Evolutionary conservation across 2,113 vertebrate genomes (phyloP).

Genomic region (Candoia aspera): DNA sequence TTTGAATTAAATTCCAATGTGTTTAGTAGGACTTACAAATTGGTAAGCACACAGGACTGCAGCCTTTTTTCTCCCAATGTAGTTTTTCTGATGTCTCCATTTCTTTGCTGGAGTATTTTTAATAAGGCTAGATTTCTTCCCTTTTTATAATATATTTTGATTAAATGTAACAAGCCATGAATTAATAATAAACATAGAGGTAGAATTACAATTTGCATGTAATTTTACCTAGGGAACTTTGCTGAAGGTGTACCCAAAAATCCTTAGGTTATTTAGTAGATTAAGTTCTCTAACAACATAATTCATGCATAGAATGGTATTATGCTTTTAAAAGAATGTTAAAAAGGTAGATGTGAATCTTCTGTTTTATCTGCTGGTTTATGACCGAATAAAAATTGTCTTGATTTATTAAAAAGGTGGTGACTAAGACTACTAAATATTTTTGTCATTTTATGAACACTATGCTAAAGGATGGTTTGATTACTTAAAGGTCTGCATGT

Average conservation of each 20-base stretch:
- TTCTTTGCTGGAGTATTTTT: background rate
- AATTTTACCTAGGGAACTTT: constrained; percentile 43
- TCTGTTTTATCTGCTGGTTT: too few species aligned
- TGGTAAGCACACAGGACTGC: background rate
- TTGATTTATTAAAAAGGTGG: too few species aligned
- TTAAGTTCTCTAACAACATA: constrained; percentile 60
- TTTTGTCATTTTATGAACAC: background rate
- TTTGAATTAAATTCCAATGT: background rate
- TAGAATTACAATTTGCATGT: constrained; percentile 18
- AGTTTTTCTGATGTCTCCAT: background rate
- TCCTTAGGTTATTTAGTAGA: constrained; percentile 60
- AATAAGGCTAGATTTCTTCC: background rate
- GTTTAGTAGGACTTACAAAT: background rate
- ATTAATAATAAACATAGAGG: constrained; percentile 4
- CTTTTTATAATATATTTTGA: background rate
- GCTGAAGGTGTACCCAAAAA: constrained; percentile 45
- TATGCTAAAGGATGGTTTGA: background rate
- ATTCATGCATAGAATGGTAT: constrained; percentile 46
- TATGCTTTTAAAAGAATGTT: constrained; percentile 52
- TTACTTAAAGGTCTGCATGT: background rate
- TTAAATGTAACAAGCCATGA: background rate
- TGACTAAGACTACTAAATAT: background rate
- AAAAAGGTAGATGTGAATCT: background rate
- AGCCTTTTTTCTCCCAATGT: rapidly evolving
- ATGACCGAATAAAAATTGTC: too few species aligned